Conservation (phyloP, 2,113 vertebrate species). For the Condylura cristata region DNA sequence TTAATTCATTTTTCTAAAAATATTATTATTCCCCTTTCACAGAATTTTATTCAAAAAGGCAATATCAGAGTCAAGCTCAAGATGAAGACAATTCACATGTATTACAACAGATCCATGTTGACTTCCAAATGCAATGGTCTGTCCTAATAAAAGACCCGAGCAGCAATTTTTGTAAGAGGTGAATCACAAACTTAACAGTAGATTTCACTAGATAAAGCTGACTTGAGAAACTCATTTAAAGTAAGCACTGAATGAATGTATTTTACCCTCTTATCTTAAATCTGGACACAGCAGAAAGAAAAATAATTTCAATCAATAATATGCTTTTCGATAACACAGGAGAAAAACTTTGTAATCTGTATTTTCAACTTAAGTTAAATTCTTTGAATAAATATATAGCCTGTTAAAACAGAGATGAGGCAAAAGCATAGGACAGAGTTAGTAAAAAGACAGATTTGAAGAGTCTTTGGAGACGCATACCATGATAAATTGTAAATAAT, state of each 20-base stretch:
- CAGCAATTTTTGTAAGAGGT: constrained; percentile 50
- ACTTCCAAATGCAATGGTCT: constrained; percentile 46
- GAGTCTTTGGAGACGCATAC: constrained; percentile 3
- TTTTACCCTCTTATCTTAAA: constrained; percentile 59
- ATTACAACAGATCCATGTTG: not conserved
- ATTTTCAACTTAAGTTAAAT: constrained; percentile 24
- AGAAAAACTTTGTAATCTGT: constrained; percentile 39
- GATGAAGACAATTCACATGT: constrained; percentile 48
- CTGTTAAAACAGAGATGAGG: constrained; percentile 35
- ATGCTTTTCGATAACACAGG: not conserved
- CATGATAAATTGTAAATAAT: constrained; percentile 20
- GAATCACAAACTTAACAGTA: constrained; percentile 42
- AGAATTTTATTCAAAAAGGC: constrained; percentile 44
- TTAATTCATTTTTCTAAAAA: constrained; percentile 36
- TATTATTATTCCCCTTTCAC: not conserved
- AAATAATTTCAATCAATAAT: constrained; percentile 35
- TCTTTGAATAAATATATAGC: not conserved
- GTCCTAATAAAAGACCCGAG: not conserved
- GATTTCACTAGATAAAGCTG: constrained; percentile 18
- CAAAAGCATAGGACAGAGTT: constrained; percentile 32
- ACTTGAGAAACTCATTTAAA: constrained; percentile 39
- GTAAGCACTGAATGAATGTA: constrained; percentile 12
- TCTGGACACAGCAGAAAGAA: constrained; percentile 41
- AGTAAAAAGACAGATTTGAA: constrained; percentile 15
- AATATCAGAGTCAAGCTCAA: constrained; percentile 44